Conservation (phyloP, 2,113 vertebrate species). For the Lichenostomus cassidix region DNA sequence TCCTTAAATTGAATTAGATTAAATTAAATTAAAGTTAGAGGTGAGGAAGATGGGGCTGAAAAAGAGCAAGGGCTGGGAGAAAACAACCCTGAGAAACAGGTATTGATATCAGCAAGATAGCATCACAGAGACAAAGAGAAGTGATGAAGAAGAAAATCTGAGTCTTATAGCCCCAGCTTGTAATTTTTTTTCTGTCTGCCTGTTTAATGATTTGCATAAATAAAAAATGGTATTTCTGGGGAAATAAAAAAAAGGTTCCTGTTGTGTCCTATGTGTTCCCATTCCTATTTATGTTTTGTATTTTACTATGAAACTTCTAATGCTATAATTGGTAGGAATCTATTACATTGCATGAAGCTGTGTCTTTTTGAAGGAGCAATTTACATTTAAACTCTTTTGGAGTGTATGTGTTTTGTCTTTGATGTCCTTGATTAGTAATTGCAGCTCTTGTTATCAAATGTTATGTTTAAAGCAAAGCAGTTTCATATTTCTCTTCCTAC, state of each 20-base stretch:
- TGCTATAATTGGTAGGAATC: not conserved
- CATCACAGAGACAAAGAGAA: not conserved
- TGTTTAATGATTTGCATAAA: not conserved
- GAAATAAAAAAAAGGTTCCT: not conserved
- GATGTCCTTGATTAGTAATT: constrained; percentile 17
- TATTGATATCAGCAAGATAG: not conserved
- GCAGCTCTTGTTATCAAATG: not conserved
- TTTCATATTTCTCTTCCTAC: not conserved
- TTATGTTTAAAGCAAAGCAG: not conserved
- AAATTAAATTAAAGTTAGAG: not conserved
- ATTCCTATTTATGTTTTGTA: not conserved
- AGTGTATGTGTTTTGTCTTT: not conserved
- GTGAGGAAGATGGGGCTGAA: not conserved
- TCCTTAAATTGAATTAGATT: not conserved
- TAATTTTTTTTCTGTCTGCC: not conserved
- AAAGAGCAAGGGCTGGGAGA: not conserved
- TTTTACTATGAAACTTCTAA: not conserved
- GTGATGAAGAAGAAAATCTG: not conserved
- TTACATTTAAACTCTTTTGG: not conserved
- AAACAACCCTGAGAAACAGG: not conserved
- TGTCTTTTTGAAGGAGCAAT: not conserved
- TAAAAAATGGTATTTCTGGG: not conserved
- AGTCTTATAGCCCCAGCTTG: not conserved
- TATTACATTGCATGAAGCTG: not conserved
- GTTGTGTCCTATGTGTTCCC: not conserved